Evolutionary conservation across 2,888 invertebrate genomes (phyloP).

Genomic region (Cerastoderma edule): DNA sequence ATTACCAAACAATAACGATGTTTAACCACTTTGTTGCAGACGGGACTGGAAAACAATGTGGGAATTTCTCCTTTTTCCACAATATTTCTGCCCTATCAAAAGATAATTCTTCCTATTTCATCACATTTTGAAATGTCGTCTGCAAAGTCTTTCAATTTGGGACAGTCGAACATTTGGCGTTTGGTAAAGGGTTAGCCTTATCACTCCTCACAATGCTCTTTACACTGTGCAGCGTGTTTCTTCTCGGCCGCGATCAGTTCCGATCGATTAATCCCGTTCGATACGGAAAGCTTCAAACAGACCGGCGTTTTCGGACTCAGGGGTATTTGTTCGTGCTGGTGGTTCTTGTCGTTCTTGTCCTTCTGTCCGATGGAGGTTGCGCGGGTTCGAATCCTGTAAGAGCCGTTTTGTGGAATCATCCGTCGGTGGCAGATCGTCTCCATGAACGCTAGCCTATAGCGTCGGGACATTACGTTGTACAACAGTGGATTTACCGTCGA

Average conservation of each 20-base stretch:
- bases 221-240: constrained; percentile 14
- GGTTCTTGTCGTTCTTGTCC: not conserved
- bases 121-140: no score
- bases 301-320: not conserved
- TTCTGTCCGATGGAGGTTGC: constrained; percentile 4
- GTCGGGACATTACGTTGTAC: constrained; percentile 97
- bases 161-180: no score
- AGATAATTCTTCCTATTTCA: no score
- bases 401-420: constrained; percentile 9
- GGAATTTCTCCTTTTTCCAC: no score
- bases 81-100: no score
- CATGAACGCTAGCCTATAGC: constrained; percentile 96
- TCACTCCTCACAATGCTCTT: no score
- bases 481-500: constrained; percentile 96
- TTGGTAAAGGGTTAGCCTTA: no score
- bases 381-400: constrained; percentile 9
- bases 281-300: constrained; percentile 9
- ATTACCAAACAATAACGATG: no score
- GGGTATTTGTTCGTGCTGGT: not conserved
- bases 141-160: no score
- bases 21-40: no score
- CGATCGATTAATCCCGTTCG: constrained; percentile 13
- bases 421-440: constrained; percentile 57
- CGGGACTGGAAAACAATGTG: no score
- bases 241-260: constrained; percentile 10